Evolutionary conservation across 2,113 vertebrate genomes (phyloP).

Genomic region (Aptenodytes patagonicus): DNA sequence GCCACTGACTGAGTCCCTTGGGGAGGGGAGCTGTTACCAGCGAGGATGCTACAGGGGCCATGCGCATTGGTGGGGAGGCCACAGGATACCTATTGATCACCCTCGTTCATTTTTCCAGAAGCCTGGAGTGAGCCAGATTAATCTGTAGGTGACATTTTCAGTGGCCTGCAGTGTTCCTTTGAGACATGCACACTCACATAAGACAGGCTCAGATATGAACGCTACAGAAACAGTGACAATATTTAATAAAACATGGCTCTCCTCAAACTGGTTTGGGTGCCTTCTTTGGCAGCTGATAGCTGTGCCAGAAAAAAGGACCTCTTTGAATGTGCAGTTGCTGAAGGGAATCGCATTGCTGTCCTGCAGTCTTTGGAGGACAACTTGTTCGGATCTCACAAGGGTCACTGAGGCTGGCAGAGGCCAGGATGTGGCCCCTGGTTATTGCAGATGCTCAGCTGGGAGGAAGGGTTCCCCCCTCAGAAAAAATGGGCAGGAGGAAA

Average conservation of each 20-base stretch:
- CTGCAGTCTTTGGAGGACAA: not conserved
- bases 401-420: not conserved
- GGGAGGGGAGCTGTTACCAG: not conserved
- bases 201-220: not conserved
- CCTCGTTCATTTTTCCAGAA: not conserved
- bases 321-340: not conserved
- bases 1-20: not conserved
- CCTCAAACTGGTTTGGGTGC: not conserved
- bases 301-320: not conserved
- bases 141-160: slow-evolving; percentile 17
- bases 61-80: not conserved
- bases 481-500: not conserved
- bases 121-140: not conserved
- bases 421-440: not conserved
- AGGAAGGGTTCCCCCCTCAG: not conserved
- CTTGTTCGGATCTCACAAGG: not conserved
- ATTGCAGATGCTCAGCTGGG: not conserved
- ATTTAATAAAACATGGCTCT: not conserved
- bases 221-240: not conserved
- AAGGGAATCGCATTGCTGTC: not conserved
- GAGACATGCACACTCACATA: not conserved
- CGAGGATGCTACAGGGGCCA: not conserved
- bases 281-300: not conserved
- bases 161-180: not conserved
- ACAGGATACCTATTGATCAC: not conserved